Conservation (phyloP, 1,140 invertebrate species). For the Ridgeia piscesae region DNA sequence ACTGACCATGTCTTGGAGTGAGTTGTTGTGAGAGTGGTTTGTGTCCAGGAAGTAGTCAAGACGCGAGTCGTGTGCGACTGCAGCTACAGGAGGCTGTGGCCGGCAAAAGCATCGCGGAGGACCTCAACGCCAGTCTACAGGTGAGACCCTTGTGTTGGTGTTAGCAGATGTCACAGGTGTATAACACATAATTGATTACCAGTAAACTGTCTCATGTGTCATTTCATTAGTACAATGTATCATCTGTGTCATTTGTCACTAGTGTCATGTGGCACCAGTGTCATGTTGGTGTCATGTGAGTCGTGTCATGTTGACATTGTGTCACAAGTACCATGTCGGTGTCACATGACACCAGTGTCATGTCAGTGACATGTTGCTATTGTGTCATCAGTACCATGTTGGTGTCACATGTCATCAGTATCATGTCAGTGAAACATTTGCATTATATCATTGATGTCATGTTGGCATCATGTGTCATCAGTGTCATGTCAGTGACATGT, state of each 20-base stretch:
- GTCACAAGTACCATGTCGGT: too few relatives aligned
- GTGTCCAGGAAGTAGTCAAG: conserved; percentile 44
- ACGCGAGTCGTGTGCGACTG: conserved; percentile 42
- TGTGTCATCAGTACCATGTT: background rate
- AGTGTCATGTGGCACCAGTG: background rate
- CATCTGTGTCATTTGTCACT: too few relatives aligned
- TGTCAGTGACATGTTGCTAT: too few relatives aligned
- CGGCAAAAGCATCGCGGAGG: conserved; percentile 17
- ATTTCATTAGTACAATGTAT: background rate
- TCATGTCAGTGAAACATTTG: background rate
- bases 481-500: background rate
- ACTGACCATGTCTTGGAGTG: too few relatives aligned
- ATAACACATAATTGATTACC: background rate
- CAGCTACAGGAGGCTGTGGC: conserved; percentile 32
- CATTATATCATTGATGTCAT: background rate
- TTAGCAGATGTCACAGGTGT: too few relatives aligned
- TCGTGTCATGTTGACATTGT: too few relatives aligned
- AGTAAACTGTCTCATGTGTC: background rate
- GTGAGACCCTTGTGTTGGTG: background rate
- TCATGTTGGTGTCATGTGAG: too few relatives aligned
- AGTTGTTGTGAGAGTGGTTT: background rate
- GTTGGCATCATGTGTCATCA: background rate
- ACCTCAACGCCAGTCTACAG: conserved; percentile 25
- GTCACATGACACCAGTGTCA: background rate
- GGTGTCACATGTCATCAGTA: background rate